phyloP scores from a whole-genome alignment of 1,140 invertebrate genomes.

The Hyles euphorbiae region DNA sequence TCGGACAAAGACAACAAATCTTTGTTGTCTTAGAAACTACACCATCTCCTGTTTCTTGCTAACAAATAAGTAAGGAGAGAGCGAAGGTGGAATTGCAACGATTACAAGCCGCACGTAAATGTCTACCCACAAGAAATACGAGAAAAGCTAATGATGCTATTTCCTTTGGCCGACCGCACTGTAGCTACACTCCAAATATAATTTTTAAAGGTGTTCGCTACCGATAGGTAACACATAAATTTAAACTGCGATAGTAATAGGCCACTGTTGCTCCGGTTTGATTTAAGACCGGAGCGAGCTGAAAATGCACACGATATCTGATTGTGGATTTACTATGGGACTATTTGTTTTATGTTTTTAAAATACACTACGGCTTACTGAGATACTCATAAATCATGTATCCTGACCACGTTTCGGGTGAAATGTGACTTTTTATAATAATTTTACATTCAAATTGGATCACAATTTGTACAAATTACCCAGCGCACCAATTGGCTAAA shows the following conservation, averaged over 20 bases:
- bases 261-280: constrained; percentile 48
- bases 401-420: too few species aligned
- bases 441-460: too few species aligned
- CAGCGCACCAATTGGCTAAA: too few species aligned
- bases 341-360: constrained; percentile 15
- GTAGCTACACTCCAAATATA: constrained; percentile 57
- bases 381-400: too few species aligned
- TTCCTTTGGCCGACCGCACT: constrained; percentile 57
- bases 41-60: background rate
- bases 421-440: too few species aligned
- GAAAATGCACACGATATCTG: constrained; percentile 40
- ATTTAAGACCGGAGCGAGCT: constrained; percentile 47
- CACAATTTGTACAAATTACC: too few species aligned
- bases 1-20: background rate
- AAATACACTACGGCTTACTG: too few species aligned
- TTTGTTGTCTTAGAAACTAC: background rate
- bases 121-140: constrained; percentile 47
- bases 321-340: constrained; percentile 15
- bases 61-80: background rate
- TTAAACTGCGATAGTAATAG: constrained; percentile 57
- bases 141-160: constrained; percentile 69
- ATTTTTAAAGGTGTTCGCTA: constrained; percentile 58
- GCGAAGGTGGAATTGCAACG: constrained; percentile 1
- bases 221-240: constrained; percentile 66
- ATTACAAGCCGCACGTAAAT: constrained; percentile 2